Evolutionary conservation across 2,888 invertebrate genomes (phyloP).

Genomic region (Melieria crassipennis): DNA sequence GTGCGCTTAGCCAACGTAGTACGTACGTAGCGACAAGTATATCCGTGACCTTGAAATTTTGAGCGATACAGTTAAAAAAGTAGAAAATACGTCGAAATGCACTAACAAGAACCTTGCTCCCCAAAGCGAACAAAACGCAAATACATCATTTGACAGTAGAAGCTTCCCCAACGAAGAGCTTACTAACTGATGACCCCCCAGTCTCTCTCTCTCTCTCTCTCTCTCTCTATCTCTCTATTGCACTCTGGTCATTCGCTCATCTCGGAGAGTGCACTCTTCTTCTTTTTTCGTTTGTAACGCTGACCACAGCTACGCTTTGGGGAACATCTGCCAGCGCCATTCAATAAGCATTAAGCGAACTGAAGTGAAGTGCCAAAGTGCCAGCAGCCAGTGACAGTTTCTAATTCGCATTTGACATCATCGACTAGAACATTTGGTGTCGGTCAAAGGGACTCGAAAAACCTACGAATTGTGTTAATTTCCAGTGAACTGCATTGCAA

Average conservation of each 20-base stretch:
- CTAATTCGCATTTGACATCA: conserved; percentile 55
- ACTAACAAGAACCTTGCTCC: conserved; percentile 31
- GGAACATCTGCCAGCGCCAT: too few relatives aligned
- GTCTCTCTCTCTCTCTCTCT: conserved; percentile 4
- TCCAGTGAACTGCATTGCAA: neutral
- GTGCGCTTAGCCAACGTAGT: neutral
- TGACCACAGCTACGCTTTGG: too few relatives aligned
- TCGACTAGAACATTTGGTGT: conserved; percentile 52
- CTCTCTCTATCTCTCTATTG: neutral
- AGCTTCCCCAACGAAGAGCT: conserved; percentile 21
- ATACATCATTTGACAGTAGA: conserved; percentile 19
- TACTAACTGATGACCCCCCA: neutral
- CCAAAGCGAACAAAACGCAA: conserved; percentile 22
- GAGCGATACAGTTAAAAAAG: conserved; percentile 35
- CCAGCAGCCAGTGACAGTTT: neutral
- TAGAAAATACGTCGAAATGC: conserved; percentile 27
- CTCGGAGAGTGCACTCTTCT: neutral
- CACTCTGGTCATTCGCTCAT: neutral
- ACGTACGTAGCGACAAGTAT: conserved; percentile 33
- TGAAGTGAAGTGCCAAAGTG: conserved; percentile 1
- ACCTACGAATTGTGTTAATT: conserved; percentile 23
- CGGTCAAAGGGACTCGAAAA: conserved; percentile 44
- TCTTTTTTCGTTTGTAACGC: neutral
- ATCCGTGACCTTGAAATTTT: conserved; percentile 41
- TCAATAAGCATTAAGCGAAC: neutral